A percentile compares a stretch with the other conserved stretches of the same genome.
phyloP scores from a whole-genome alignment of 2,797 vertebrate species.

The Chromis chromis region DNA sequence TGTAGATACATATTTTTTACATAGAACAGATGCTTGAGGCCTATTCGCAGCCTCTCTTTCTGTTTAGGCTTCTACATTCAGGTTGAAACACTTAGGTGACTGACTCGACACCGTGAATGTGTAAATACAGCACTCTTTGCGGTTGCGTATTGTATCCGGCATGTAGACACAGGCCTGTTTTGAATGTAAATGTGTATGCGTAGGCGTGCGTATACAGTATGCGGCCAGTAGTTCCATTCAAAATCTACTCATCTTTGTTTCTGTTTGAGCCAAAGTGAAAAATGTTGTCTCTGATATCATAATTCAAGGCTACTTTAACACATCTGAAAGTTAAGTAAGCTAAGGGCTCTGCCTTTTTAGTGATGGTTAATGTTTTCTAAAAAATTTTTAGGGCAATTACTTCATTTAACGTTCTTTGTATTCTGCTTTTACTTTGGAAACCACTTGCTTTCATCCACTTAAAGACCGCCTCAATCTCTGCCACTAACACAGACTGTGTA shows the following conservation, averaged over 20 bases:
- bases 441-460: not conserved
- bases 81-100: not conserved
- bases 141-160: not conserved
- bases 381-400: not conserved
- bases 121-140: not conserved
- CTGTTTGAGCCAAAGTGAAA: no score
- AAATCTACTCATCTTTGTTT: not conserved
- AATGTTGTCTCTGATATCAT: no score
- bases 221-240: not conserved
- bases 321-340: no score
- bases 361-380: not conserved
- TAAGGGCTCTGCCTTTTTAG: no score
- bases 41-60: not conserved
- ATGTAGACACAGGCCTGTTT: not conserved
- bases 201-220: not conserved
- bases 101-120: not conserved
- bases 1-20: not conserved
- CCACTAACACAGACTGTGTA: not conserved
- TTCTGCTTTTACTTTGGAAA: not conserved
- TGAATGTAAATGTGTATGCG: not conserved
- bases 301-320: no score
- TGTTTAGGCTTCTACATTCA: not conserved
- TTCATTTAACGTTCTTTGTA: not conserved
- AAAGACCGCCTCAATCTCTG: not conserved
- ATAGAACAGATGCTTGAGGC: not conserved